phyloP scores from a whole-genome alignment of 1,140 invertebrate species.

The Drosophila arizonae region DNA sequence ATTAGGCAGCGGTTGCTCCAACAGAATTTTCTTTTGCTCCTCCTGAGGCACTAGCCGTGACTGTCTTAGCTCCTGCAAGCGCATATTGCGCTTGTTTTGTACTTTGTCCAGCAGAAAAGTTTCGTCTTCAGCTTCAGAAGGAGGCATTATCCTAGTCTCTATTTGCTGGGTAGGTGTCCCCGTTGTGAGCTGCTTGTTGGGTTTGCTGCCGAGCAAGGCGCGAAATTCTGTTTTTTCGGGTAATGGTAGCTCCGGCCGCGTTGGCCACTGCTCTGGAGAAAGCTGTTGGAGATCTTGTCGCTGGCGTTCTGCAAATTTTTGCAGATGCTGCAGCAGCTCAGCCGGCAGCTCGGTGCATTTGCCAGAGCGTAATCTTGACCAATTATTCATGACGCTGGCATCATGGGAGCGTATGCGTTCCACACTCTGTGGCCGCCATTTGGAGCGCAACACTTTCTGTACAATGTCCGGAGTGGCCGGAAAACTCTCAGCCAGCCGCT shows the following conservation, averaged over 20 bases:
- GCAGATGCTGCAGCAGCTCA: conserved; percentile 85
- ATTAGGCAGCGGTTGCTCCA: conserved; percentile 36
- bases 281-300: conserved; percentile 52
- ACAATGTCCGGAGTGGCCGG: conserved; percentile 87
- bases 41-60: conserved; percentile 23
- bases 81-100: conserved; percentile 64
- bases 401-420: conserved; percentile 86
- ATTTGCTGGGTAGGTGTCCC: conserved; percentile 3
- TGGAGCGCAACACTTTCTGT: conserved; percentile 85
- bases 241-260: conserved; percentile 46
- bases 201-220: conserved; percentile 77
- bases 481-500: conserved; percentile 90
- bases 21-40: not conserved
- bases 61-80: conserved; percentile 62
- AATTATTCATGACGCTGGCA: conserved; percentile 86
- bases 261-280: conserved; percentile 49
- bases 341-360: conserved; percentile 83
- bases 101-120: conserved; percentile 76
- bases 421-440: conserved; percentile 85
- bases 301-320: conserved; percentile 84
- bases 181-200: conserved; percentile 3
- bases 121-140: conserved; percentile 60
- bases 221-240: conserved; percentile 82
- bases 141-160: not conserved
- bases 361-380: conserved; percentile 85